These are phyloP conservation scores for Atta colombica DNA, from an alignment of 1,140 invertebrate genomes.

Conservation along the genomic window DNA sequence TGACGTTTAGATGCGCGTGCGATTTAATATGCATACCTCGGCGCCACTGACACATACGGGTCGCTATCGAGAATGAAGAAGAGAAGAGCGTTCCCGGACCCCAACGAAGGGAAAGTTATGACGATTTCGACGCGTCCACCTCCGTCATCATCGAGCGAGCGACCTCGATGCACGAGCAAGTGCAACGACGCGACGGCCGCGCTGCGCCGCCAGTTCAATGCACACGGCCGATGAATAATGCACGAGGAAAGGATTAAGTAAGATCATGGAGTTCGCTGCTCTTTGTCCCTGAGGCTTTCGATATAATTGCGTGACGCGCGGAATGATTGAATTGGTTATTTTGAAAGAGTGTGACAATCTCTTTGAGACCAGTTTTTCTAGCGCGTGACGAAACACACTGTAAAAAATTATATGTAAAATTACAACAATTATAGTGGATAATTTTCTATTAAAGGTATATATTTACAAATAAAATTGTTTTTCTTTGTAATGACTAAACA, in stretches of 20 bases:
- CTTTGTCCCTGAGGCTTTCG: background rate
- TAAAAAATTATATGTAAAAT: no score
- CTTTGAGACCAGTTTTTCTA: background rate
- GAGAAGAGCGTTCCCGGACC: slow-evolving; percentile 35
- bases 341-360: background rate
- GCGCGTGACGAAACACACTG: background rate
- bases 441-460: no score
- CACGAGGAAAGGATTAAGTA: slow-evolving; percentile 48
- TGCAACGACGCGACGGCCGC: slow-evolving; percentile 1
- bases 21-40: slow-evolving; percentile 71
- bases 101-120: slow-evolving; percentile 72
- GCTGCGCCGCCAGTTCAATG: slow-evolving; percentile 9
- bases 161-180: slow-evolving; percentile 54
- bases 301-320: slow-evolving; percentile 38
- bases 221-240: slow-evolving; percentile 54
- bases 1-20: slow-evolving; percentile 60
- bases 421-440: no score
- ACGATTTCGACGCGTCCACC: slow-evolving; percentile 35
- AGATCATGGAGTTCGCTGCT: slow-evolving; percentile 25
- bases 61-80: slow-evolving; percentile 64
- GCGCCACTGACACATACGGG: slow-evolving; percentile 8
- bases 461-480: no score
- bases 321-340: slow-evolving; percentile 39
- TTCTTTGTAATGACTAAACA: no score
- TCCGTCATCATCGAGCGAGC: slow-evolving; percentile 6